Conservation (phyloP, 1,140 invertebrate species). For the Drosophila nasuta region DNA sequence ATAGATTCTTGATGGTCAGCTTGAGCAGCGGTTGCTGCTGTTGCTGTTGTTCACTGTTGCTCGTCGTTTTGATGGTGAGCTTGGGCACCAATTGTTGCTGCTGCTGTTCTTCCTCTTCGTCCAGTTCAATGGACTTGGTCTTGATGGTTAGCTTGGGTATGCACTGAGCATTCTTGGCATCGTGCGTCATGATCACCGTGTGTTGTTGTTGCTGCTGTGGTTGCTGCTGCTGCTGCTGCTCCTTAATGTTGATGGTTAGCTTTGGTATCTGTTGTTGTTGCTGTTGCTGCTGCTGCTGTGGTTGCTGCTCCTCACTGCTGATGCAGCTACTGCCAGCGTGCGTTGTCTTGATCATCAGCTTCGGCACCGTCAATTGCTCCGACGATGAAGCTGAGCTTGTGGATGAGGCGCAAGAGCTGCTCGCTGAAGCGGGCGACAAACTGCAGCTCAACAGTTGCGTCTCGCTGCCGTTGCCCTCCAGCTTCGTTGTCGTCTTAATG, state of each 20-base stretch:
- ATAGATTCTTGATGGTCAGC: slow-evolving; percentile 80
- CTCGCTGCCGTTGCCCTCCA: slow-evolving; percentile 70
- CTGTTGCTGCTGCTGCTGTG: slow-evolving; percentile 25
- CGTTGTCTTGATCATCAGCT: slow-evolving; percentile 81
- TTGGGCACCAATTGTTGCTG: slow-evolving; percentile 55
- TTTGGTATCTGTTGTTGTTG: slow-evolving; percentile 73
- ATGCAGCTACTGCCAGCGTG: slow-evolving; percentile 63
- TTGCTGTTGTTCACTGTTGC: slow-evolving; percentile 29
- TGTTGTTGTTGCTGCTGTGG: slow-evolving; percentile 53
- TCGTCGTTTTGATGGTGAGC: slow-evolving; percentile 70
- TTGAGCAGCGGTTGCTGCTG: slow-evolving; percentile 70
- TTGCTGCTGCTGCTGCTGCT: slow-evolving; percentile 11
- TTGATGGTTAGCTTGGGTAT: slow-evolving; percentile 79
- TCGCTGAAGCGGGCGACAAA: slow-evolving; percentile 63
- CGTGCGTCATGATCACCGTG: slow-evolving; percentile 79
- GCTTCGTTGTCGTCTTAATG: slow-evolving; percentile 66
- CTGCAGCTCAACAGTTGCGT: slow-evolving; percentile 69
- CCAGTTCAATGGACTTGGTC: slow-evolving; percentile 63
- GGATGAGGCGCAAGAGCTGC: slow-evolving; percentile 2
- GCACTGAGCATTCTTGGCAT: slow-evolving; percentile 66
- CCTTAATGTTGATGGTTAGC: slow-evolving; percentile 63
- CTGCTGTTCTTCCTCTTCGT: slow-evolving; percentile 42
- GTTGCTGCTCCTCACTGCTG: slow-evolving; percentile 38
- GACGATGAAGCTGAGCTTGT: slow-evolving; percentile 29
- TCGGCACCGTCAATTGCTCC: slow-evolving; percentile 65